Conservation (phyloP, 35 echinoderm and acorn worm genomes). For the Eucidaris tribuloides region DNA sequence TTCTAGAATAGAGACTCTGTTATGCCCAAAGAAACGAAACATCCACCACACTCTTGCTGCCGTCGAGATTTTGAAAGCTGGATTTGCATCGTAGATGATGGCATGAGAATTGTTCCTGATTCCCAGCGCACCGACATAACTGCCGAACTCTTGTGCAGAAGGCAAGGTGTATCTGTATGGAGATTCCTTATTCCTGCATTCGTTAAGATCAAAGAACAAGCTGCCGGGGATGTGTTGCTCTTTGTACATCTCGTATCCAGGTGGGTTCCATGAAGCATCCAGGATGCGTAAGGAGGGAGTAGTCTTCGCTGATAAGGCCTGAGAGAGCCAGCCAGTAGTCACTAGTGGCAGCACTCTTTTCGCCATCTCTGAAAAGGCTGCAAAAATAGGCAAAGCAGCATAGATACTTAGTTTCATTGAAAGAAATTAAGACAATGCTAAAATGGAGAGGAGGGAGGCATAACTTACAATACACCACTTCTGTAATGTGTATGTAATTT, state of each 20-base stretch:
- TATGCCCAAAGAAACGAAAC: slow-evolving; percentile 83
- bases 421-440: no score
- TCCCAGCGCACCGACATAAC: slow-evolving; percentile 63
- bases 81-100: slow-evolving; percentile 74
- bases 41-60: slow-evolving; percentile 90
- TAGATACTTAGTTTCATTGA: no score
- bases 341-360: no score
- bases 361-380: no score
- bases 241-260: slow-evolving; percentile 12
- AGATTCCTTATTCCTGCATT: slow-evolving; percentile 5
- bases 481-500: no score
- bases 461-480: no score
- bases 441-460: no score
- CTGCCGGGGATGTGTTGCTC: slow-evolving; percentile 75
- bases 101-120: slow-evolving; percentile 76
- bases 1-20: slow-evolving; percentile 71
- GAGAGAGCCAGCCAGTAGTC: no score
- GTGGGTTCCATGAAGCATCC: slow-evolving; percentile 12
- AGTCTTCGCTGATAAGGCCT: background rate
- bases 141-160: slow-evolving; percentile 33
- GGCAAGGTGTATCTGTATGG: slow-evolving; percentile 64
- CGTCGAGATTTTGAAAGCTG: slow-evolving; percentile 44
- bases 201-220: slow-evolving; percentile 71
- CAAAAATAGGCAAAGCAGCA: no score
- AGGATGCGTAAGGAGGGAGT: background rate